phyloP scores from a whole-genome alignment of 2,113 vertebrate genomes.

The rat (Rattus norvegicus) region DNA sequence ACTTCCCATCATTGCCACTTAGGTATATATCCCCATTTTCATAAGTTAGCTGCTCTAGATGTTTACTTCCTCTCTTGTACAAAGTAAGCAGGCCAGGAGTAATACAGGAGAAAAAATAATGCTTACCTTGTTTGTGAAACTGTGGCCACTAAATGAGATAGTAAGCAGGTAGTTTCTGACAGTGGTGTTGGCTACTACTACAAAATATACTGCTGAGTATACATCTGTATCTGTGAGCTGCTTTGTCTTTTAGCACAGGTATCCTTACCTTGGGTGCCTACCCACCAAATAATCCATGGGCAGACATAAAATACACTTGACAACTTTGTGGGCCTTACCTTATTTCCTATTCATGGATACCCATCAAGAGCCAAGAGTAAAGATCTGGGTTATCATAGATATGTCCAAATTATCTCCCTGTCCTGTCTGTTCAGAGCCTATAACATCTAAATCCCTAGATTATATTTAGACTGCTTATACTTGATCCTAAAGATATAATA shows the following conservation, averaged over 20 bases:
- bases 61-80: background rate
- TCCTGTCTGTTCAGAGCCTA: background rate
- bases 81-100: background rate
- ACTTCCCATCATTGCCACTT: background rate
- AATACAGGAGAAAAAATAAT: background rate
- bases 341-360: background rate
- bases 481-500: background rate
- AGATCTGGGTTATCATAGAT: background rate
- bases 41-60: background rate
- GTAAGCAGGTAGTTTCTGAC: background rate
- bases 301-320: background rate
- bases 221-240: background rate
- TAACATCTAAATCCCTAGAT: background rate
- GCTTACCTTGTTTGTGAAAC: background rate
- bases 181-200: background rate
- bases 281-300: background rate
- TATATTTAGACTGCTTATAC: background rate
- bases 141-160: background rate
- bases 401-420: background rate
- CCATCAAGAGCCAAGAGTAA: background rate
- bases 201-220: background rate
- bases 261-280: background rate
- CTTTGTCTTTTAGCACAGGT: background rate
- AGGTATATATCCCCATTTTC: background rate
- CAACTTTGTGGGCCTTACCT: background rate